Evolutionary conservation across 2,797 vertebrate species (phyloP), one percentile per base, ranked within the genome.

Genomic region (Limnodromus scolopaceus): DNA sequence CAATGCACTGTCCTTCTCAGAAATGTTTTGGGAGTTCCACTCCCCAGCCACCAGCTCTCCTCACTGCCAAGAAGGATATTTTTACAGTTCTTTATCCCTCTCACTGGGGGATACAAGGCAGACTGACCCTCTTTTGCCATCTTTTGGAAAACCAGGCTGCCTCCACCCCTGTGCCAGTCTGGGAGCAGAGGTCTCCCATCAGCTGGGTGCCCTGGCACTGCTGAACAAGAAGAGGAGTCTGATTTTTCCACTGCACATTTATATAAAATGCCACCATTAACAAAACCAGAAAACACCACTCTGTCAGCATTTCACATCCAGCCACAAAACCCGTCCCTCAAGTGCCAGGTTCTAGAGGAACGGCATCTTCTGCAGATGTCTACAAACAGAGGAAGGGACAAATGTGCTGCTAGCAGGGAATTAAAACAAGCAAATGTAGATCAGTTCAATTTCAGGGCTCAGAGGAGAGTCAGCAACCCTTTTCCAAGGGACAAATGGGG

Each of bases 371-470:
- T 41, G 36, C 78, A 85, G 64, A 45, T 16, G 30, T 55, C 41
- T 75, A 20, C 71, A 75, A 46, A 23, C 28, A 60, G 19, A 7
- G 12, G 7, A 80, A 80, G 24, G 39, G 11, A 27, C 19, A 39
- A 79, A 11, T 0, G 0, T 7, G 6, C 43, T 36, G 34, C 25
- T 4, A 66, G 43, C 6, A 3, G 2, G 23, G 4, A 71, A 46
- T 20, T 64, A 71, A 69, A 82, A 28, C 4, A 36, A 74, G 10
- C 5, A 57, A 49, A 49, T 2, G 5, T 5, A n/a, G 27, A 23
- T 54, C 30, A 22, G 34, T 25, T 75, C 72, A 58, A 55, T 38
- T 61, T n/a, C 10, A 17, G 27, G 11, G 34, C 32, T 68, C 22
- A 24, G 24, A 10, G 34, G 24, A 60, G 6, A 71, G 63, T 34